A percentile compares a stretch with the other conserved stretches of the same genome.
These are phyloP conservation scores for Spatula versicolor DNA, from an alignment of 2,797 vertebrate species.

Conservation along the genomic window DNA sequence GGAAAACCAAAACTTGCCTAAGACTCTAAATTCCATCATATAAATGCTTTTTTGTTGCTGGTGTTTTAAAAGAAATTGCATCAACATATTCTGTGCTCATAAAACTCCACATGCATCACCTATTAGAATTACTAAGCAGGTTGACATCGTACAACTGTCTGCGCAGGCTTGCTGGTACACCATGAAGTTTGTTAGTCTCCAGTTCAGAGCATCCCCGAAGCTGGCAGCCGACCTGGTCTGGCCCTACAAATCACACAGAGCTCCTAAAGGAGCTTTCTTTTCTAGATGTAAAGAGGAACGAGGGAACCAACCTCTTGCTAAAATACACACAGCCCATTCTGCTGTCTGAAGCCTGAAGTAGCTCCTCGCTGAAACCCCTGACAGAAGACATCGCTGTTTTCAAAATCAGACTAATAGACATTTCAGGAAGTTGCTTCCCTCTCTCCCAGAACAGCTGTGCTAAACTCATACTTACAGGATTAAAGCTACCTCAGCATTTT, in stretches of 20 bases:
- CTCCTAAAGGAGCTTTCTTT: no score
- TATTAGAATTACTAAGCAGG: neutral
- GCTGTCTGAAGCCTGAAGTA: neutral
- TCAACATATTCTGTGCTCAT: neutral
- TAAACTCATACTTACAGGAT: neutral
- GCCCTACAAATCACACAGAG: neutral
- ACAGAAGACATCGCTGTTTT: neutral
- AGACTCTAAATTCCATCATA: neutral
- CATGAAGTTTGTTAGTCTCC: neutral
- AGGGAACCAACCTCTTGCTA: neutral
- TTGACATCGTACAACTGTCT: neutral
- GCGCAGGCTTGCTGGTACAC: neutral
- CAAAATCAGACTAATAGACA: neutral
- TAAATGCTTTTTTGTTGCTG: neutral
- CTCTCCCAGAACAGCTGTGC: constrained; percentile 41
- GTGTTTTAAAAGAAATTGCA: neutral
- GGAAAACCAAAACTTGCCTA: neutral
- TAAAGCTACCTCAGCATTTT: constrained; percentile 49
- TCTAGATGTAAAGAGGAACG: neutral
- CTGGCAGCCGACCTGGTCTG: fast-evolving
- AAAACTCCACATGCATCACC: neutral
- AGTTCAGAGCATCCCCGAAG: neutral
- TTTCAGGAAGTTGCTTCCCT: neutral
- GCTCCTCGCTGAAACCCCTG: neutral
- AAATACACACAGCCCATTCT: neutral